A percentile compares a stretch with the other conserved stretches of the same genome.
phyloP scores from a whole-genome alignment of 2,113 vertebrate genomes.

The Propithecus coquereli region DNA sequence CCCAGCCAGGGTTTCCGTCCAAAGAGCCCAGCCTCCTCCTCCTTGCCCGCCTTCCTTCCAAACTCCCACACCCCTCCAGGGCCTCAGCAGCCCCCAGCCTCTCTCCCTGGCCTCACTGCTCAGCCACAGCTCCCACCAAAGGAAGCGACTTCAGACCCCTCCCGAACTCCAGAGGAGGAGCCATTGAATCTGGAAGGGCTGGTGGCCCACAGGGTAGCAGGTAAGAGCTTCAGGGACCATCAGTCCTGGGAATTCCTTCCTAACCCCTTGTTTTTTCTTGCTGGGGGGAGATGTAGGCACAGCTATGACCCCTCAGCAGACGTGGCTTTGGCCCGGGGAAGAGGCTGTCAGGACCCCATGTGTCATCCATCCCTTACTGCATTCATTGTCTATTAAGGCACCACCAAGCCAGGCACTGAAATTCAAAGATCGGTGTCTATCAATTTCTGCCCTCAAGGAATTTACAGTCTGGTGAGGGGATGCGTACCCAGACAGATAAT shows the following conservation, averaged over 20 bases:
- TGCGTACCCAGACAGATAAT: background rate
- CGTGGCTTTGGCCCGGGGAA: background rate
- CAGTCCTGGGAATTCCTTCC: background rate
- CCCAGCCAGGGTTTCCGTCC: conserved; percentile 78
- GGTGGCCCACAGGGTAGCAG: conserved; percentile 96
- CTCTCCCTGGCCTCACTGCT: conserved; percentile 80
- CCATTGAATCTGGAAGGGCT: conserved; percentile 93
- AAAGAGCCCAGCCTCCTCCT: conserved; percentile 63
- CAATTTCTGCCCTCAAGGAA: background rate
- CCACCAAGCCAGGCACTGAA: background rate
- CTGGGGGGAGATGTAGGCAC: background rate
- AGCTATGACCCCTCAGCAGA: background rate
- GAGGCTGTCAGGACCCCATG: background rate
- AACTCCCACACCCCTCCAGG: conserved; percentile 71
- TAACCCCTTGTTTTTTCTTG: background rate
- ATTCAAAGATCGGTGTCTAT: background rate
- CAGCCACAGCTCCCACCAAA: conserved; percentile 80
- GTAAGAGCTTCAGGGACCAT: conserved; percentile 81
- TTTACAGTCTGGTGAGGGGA: background rate
- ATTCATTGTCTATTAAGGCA: background rate
- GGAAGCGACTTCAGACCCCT: conserved; percentile 78
- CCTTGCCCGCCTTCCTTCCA: conserved; percentile 61
- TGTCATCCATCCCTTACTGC: background rate
- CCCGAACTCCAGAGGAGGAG: conserved; percentile 83
- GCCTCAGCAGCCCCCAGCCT: conserved; percentile 78